phyloP scores from a whole-genome alignment of 2,888 invertebrate genomes.

The Ditylenchus weischeri region DNA sequence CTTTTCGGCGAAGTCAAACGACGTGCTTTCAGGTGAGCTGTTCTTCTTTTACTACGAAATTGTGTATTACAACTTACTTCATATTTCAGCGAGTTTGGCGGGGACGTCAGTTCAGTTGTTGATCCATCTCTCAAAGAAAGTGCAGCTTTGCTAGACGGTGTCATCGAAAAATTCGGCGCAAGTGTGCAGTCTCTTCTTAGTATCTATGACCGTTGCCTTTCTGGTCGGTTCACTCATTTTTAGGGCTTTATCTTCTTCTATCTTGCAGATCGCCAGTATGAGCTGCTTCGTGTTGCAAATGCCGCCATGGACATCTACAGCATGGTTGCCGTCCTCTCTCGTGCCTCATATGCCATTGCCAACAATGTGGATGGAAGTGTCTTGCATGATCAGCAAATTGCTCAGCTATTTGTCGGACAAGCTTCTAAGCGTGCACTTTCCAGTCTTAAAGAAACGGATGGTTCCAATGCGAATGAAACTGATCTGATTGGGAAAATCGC shows the following conservation, averaged over 20 bases:
- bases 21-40: slow-evolving; percentile 59
- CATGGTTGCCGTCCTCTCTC: slow-evolving; percentile 77
- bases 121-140: slow-evolving; percentile 71
- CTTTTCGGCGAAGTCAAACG: slow-evolving; percentile 77
- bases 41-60: neutral
- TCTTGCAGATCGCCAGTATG: slow-evolving; percentile 77
- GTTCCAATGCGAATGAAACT: slow-evolving; percentile 67
- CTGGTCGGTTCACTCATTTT: slow-evolving; percentile 55
- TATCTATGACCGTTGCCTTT: slow-evolving; percentile 72
- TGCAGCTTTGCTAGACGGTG: slow-evolving; percentile 66
- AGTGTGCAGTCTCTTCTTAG: slow-evolving; percentile 77
- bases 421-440: slow-evolving; percentile 50
- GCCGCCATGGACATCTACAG: slow-evolving; percentile 74
- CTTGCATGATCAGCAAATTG: slow-evolving; percentile 74
- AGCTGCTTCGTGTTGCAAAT: slow-evolving; percentile 80
- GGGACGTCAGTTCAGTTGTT: slow-evolving; percentile 70
- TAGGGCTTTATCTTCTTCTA: no score
- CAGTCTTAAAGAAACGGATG: slow-evolving; percentile 68
- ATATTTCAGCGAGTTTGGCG: slow-evolving; percentile 59
- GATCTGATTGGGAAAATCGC: slow-evolving; percentile 70
- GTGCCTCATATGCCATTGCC: slow-evolving; percentile 70
- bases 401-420: slow-evolving; percentile 73
- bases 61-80: neutral
- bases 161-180: slow-evolving; percentile 68
- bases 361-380: slow-evolving; percentile 39